These are phyloP conservation scores for Melinaea marsaeus DNA, from an alignment of 2,888 invertebrate genomes.

Conservation along the genomic window DNA sequence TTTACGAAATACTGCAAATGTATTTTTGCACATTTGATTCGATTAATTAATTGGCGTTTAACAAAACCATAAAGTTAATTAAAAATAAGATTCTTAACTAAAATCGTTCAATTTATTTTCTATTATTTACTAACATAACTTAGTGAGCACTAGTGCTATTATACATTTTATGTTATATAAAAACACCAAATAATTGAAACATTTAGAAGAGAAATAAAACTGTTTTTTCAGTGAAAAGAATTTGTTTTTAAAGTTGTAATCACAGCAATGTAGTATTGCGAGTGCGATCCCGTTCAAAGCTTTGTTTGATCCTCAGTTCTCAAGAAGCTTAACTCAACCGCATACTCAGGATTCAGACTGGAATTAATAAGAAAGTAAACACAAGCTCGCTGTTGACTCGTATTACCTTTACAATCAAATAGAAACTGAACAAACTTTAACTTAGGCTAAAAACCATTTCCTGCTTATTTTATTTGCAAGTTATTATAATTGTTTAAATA, in stretches of 20 bases:
- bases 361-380: constrained; percentile 10
- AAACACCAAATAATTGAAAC: neutral
- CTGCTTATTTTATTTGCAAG: too few species aligned
- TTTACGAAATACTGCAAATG: neutral
- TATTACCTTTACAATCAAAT: neutral
- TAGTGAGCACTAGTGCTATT: neutral
- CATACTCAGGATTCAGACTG: constrained; percentile 7
- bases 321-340: constrained; percentile 3
- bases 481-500: too few species aligned
- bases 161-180: neutral
- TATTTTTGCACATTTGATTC: neutral
- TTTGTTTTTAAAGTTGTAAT: neutral
- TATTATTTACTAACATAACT: neutral
- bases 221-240: neutral
- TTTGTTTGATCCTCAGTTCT: constrained; percentile 17
- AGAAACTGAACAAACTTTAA: neutral
- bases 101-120: neutral
- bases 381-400: neutral
- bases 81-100: too few species aligned
- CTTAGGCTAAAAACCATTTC: too few species aligned
- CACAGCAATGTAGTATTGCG: constrained; percentile 13
- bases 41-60: neutral
- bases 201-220: neutral
- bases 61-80: neutral
- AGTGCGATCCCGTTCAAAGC: constrained; percentile 16